These are phyloP conservation scores for Apodemia zela DNA, from an alignment of 2,888 invertebrate genomes.

Conservation along the genomic window DNA sequence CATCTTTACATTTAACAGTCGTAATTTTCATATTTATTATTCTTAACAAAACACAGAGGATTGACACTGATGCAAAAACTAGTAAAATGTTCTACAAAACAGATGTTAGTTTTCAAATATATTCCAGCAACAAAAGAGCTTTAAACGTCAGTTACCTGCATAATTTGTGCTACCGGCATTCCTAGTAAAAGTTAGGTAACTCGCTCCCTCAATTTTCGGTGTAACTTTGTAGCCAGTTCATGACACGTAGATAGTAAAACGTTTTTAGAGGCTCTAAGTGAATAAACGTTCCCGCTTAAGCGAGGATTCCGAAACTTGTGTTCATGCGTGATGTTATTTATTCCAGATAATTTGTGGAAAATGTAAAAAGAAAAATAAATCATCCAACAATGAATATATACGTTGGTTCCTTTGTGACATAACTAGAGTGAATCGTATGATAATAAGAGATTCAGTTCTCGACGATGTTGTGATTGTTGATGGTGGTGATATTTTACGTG, in stretches of 20 bases:
- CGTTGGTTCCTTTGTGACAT: no score
- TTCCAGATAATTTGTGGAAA: not conserved
- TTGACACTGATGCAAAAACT: not conserved
- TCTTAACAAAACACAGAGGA: not conserved
- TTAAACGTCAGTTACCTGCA: conserved; percentile 3
- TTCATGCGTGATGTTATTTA: not conserved
- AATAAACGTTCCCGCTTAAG: not conserved
- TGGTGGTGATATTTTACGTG: no score
- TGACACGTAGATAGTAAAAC: conserved; percentile 12
- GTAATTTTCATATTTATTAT: no score
- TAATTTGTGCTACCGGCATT: conserved; percentile 1
- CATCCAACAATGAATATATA: no score
- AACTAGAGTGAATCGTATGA: no score
- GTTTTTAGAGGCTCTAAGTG: conserved; percentile 9
- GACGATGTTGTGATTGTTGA: no score
- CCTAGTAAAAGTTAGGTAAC: conserved; percentile 2
- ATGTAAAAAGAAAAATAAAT: no score
- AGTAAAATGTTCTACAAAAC: not conserved
- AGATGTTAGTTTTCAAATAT: not conserved
- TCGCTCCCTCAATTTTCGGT: conserved; percentile 6
- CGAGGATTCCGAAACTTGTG: not conserved
- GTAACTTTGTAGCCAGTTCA: conserved; percentile 4
- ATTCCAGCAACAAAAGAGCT: not conserved
- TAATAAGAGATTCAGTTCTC: no score
- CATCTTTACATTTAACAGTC: no score